Evolutionary conservation across 2,113 vertebrate species (phyloP), one percentile per base, ranked within the genome.

Genomic region (Pagrus major): DNA sequence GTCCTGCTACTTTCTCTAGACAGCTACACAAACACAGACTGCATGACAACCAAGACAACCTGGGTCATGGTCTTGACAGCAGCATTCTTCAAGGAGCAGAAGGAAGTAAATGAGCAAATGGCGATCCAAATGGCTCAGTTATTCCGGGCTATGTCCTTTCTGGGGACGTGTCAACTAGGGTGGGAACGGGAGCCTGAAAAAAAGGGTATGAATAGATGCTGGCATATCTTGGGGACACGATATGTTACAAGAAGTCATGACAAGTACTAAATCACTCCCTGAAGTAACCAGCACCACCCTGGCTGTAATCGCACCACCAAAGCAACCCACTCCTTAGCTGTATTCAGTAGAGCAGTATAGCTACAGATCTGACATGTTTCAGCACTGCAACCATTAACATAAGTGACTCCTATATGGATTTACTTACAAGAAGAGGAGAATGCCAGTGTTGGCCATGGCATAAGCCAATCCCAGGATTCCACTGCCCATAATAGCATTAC

Each of bases 401-500:
- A 25, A 58, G 12, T 25, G 14, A 21, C 37, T 51, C 33, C 25
- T n/a, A 15, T 23, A 20, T 3, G 35, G 18, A n/a, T 73, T 72
- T 84, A 96, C 97, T 98, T 92, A 99, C 98, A 97, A 92, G 93
- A 99, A 99, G 54, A 99, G 97, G 76, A 99, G 85, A 70, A 99
- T 95, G 83, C 98, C 98, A 0, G 98, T 99, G 89, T 99, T 99
- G 82, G 98, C 97, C 98, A 99, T 99, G 87, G 98, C 98, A 2
- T 98, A 99, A n/a, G 98, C 96, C 81, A 99, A 94, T 55, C 97
- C 98, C 89, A 99, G 95, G 92, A 99, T 99, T 60, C 98, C 98
- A 4, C 98, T 99, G 89, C 98, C 98, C 98, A 99, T 99, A 83
- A 99, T 99, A 75, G 98, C 98, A 1, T 99, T 99, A 79, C 98